Base-by-base conservation (phyloP, 2,888 invertebrate genomes). In the Acleris literana region DNA sequence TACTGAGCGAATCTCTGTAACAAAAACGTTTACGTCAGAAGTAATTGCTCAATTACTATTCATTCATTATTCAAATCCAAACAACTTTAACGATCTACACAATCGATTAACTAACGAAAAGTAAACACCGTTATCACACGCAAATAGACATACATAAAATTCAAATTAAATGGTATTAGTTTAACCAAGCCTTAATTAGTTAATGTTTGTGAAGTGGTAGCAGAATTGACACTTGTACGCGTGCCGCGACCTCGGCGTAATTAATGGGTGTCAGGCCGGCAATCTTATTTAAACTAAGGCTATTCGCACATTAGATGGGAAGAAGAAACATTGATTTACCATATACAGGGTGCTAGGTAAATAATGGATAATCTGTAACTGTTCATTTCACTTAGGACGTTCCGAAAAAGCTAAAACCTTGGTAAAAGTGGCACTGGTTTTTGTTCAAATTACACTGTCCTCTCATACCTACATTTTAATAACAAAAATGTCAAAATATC, bases 221-320 rank as follows among this genome's bases (percentile, higher is more conserved):
- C 48, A 29, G 54, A 60, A 85, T 82, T 81, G 83, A 81, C 85
- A 77, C 65, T 75, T 71, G 74, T 62, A 72, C 77, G 76, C 72
- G 75, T 77, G 74, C 76, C 73, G 70, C 73, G 84, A 84, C 84
- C 86, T 85, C 84, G 81, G 71, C 69, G 68, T 76, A 75, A 81
- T 83, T 84, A 78, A 72, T 76, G 74, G 76, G 81, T 83, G 84
- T 80, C 75, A 70, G 71, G 72, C 79, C 76, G 74, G 71, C 77
- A 77, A 78, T 82, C 81, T 83, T 85, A 80, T 79, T 59, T 64
- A 22, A 60, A 64, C n/a, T 60, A 49, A 59, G 43, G 59, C 43
- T 44, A 43, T 54, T 54, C 43, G 39, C 55, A 22, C 43, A 55
- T 53, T 53, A 33, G 17, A 1, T 33, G n/a, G 4, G n/a, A n/a